Base-by-base conservation (phyloP, 2,113 vertebrate genomes). In the Xiphias gladius region DNA sequence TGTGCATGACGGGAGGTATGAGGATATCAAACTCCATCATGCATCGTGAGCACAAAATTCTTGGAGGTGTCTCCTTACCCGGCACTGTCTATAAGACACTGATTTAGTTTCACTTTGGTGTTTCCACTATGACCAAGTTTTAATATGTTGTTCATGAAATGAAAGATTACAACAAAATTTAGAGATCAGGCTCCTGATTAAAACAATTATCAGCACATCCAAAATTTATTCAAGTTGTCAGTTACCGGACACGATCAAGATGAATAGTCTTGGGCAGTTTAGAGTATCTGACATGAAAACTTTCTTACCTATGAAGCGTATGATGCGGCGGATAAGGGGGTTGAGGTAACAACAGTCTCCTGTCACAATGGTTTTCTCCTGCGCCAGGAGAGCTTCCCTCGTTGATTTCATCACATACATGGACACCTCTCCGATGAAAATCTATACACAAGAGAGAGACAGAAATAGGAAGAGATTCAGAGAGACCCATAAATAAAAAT, bases 281-380 rank as follows among this genome's bases (percentile, higher is more conserved):
- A 17, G 30, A 30, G 32, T 22, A 24, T 24, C 19, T 30, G 26
- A 9, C 14, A 2, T 13, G 19, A 58, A 17, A 30, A 22, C 2
- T 0, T 20, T 65, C 96, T 96, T 89, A 99, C 98, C 98, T 90
- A 97, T 96, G 94, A 99, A 99, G 91, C 98, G 95, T 85, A 99
- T 94, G 87, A 99, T 96, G 93, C 98, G 96, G 70, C 98, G 96
- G 79, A 99, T 95, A 68, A 99, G 96, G 13, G 98, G 98, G 89
- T 97, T 99, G 93, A 99, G 96, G 91, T 99, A 99, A 94, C 98
- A 99, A 89, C 98, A 99, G 85, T 99, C 98, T 86, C 98, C 98
- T 2, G 98, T 99, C 79, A 99, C 92, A 79, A 99, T 99, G 82
- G 96, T 99, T 94, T 99, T 99, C 94, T 99, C 98, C 91, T 99